phyloP scores from a whole-genome alignment of 2,888 invertebrate species.

The Catocala fraxini region DNA sequence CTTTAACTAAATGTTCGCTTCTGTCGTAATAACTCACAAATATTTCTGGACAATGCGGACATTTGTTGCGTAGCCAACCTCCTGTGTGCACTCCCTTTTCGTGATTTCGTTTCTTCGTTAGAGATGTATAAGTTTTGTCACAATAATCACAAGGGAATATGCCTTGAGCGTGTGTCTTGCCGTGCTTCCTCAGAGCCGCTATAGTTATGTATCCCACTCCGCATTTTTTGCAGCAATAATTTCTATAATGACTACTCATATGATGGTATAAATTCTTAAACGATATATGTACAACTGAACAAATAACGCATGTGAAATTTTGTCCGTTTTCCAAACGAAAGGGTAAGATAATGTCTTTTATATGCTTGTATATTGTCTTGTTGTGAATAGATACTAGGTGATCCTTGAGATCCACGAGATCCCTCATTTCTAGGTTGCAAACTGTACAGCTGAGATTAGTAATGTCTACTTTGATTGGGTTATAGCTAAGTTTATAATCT shows the following conservation, averaged over 20 bases:
- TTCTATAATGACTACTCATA: conserved; percentile 83
- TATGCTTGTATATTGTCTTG: conserved; percentile 74
- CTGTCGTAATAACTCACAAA: conserved; percentile 82
- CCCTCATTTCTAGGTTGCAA: conserved; percentile 71
- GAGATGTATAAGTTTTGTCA: conserved; percentile 84
- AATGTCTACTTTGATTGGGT: conserved; percentile 82
- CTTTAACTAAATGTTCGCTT: conserved; percentile 76
- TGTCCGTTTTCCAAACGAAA: conserved; percentile 76
- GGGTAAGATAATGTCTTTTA: conserved; percentile 82
- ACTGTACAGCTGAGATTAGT: conserved; percentile 74
- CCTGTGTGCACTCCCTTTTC: conserved; percentile 81
- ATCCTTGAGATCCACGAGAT: conserved; percentile 76
- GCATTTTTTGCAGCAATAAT: conserved; percentile 82
- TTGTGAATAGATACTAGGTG: conserved; percentile 72
- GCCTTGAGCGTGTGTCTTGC: conserved; percentile 81
- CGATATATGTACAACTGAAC: conserved; percentile 78
- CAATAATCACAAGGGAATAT: conserved; percentile 86
- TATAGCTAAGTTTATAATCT: conserved; percentile 83
- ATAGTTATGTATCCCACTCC: conserved; percentile 80
- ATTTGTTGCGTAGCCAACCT: conserved; percentile 83
- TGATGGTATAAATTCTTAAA: conserved; percentile 83
- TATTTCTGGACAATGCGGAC: conserved; percentile 78
- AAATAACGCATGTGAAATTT: conserved; percentile 77
- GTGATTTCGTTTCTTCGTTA: conserved; percentile 80
- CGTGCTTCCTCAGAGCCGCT: conserved; percentile 80